phyloP scores from a whole-genome alignment of 2,113 vertebrate genomes.

The Tachycineta bicolor region DNA sequence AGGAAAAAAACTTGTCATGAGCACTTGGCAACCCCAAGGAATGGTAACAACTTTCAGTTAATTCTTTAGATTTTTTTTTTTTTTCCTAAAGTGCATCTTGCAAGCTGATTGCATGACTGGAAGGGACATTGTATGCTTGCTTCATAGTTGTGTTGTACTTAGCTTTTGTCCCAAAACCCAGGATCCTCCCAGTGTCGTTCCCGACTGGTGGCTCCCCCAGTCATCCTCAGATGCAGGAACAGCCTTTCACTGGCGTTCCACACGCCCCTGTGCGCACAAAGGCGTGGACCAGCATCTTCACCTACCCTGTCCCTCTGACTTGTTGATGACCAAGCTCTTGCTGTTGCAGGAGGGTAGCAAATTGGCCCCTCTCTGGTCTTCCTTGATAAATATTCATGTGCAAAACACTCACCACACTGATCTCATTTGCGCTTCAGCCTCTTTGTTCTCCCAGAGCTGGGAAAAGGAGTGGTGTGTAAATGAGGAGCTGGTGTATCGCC shows the following conservation, averaged over 20 bases:
- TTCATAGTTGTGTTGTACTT: not conserved
- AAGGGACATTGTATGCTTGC: not conserved
- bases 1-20: slow-evolving; percentile 21
- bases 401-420: not conserved
- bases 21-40: not conserved
- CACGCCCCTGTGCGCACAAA: accelerated
- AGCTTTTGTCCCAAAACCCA: not conserved
- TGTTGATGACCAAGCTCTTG: not conserved
- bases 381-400: slow-evolving; percentile 8
- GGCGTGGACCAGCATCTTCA: not conserved
- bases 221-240: accelerated
- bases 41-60: not conserved
- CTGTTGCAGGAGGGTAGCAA: not conserved
- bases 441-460: not conserved
- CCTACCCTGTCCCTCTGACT: not conserved
- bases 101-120: not conserved
- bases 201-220: not conserved
- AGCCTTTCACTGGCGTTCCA: not conserved
- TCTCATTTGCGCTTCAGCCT: not conserved
- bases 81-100: not conserved
- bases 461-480: not conserved
- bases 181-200: not conserved
- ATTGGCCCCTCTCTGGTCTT: not conserved
- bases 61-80: not conserved
- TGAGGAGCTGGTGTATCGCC: not conserved